Evolutionary conservation across 2,113 vertebrate genomes (phyloP), one percentile per base, ranked within the genome.

Genomic region (Ranitomeya variabilis): DNA sequence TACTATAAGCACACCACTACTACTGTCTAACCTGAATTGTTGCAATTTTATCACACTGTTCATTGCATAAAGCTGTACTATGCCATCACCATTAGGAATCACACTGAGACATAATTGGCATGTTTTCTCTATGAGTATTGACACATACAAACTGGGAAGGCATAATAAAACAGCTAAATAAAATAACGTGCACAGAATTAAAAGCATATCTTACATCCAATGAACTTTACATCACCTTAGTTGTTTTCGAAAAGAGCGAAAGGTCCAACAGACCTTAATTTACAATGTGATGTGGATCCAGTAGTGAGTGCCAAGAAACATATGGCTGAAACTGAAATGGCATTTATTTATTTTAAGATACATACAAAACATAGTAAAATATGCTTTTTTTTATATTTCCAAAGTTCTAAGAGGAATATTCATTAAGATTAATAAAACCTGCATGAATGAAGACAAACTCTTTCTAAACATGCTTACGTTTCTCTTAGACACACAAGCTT

Each of bases 11-110:
- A 66, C 64, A 66, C 64, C 64, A 37, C 26, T 31, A 71, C 31
- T 37, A 37, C 23, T 71, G 18, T 71, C 23, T 71, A 71, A 31
- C 26, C 26, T 71, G 69, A 37, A 71, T 31, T 71, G 69, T 37
- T 71, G 69, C 21, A 67, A 67, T 67, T 67, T 67, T 23, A 67
- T 67, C 64, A n/a, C 64, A 67, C 64, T 45, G 31, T 74, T 45
- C 71, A 74, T 37, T 73, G 69, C 7, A 73, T 73, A 73, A 73
- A 15, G 71, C 71, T 74, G 31, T 74, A 74, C 71, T 74, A 74
- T 45, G 19, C 71, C 31, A 45, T 74, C 71, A 45, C 16, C 71
- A 74, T 74, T 74, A 74, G 71, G 71, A 74, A 74, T 45, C 71
- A 74, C 71, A 74, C 71, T 74, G 71, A 45, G 71, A 74, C 6